These are phyloP conservation scores for Hippoglossus hippoglossus DNA, from an alignment of 2,797 vertebrate species.

Conservation along the genomic window DNA sequence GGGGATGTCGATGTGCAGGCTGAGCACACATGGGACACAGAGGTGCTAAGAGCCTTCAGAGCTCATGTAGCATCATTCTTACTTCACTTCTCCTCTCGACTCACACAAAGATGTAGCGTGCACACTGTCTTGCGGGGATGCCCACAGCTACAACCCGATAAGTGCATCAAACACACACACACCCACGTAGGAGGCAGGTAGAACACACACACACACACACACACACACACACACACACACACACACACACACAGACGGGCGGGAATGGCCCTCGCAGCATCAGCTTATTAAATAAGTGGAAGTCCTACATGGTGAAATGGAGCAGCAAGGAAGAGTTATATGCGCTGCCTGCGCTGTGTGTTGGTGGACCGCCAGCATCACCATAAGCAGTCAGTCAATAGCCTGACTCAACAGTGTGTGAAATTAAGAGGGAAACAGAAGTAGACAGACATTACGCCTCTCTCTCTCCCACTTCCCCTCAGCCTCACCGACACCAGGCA, in stretches of 20 bases:
- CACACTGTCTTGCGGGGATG: slow-evolving; percentile 49
- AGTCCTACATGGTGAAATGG: slow-evolving; percentile 71
- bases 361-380: slow-evolving; percentile 73
- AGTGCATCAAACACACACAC: slow-evolving; percentile 57
- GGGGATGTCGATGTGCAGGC: slow-evolving; percentile 58
- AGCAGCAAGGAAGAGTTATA: slow-evolving; percentile 73
- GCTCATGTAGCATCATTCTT: slow-evolving; percentile 54
- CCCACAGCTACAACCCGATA: slow-evolving; percentile 67
- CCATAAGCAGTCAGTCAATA: slow-evolving; percentile 82
- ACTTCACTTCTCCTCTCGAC: slow-evolving; percentile 9
- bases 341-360: slow-evolving; percentile 69
- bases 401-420: slow-evolving; percentile 85
- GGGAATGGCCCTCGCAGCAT: slow-evolving; percentile 50
- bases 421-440: slow-evolving; percentile 87
- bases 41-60: slow-evolving; percentile 79
- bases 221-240: slow-evolving; percentile 14
- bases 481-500: slow-evolving; percentile 77
- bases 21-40: slow-evolving; percentile 59
- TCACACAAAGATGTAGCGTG: slow-evolving; percentile 42
- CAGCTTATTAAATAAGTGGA: slow-evolving; percentile 75
- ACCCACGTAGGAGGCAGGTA: slow-evolving; percentile 49
- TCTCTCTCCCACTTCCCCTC: slow-evolving; percentile 71
- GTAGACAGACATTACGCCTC: slow-evolving; percentile 81
- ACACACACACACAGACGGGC: slow-evolving; percentile 38
- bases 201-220: background rate